Evolutionary conservation across 2,888 invertebrate species (phyloP), one percentile per base, ranked within the genome.

Genomic region (Caenorhabditis imperialis): DNA sequence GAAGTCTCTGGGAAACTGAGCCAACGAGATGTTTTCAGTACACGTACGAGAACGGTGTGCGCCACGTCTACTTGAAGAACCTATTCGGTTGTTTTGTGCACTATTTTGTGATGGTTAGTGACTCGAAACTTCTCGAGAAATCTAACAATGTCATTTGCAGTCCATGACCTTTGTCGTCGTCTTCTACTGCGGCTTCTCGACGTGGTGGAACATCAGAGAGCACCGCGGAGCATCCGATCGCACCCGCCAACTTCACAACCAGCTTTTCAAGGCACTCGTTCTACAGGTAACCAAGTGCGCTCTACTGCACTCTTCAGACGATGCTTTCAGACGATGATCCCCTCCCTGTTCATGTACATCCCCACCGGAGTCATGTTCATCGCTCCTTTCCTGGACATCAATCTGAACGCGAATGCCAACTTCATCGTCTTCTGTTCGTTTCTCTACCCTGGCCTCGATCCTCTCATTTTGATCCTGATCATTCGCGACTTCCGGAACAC

Each of bases 321-420:
- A n/a, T n/a, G n/a, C n/a, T 54, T 63, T 22, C 53, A 75, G 60
- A 75, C 75, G 1, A 16, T 65, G 1, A 69, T 75, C 12, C 75
- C 75, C 0, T 55, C 75, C 4, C 23, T 75, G 7, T 75, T 75
- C 63, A 69, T 70, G 62, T 75, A 75, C 70, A 70, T 75, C 16
- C 65, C 75, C 10, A 60, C 70, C 22, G 75, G 70, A 12, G 60
- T 70, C 53, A 70, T 75, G 51, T 70, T 75, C 37, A 50, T 75
- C 23, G 58, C 57, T 18, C 75, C 75, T 5, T 65, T 75, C 45
- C 33, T 75, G 10, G 50, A 70, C 30, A 57, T 75, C 35, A 55
- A 70, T 35, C 38, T 75, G 37, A 57, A 63, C 25, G 71, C 62
- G 3, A 63, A 71, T 25, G 71, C 62, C 16, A 71, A 71, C 44